phyloP scores from a whole-genome alignment of 2,888 invertebrate species.

The Hirtodrosophila cameraria region DNA sequence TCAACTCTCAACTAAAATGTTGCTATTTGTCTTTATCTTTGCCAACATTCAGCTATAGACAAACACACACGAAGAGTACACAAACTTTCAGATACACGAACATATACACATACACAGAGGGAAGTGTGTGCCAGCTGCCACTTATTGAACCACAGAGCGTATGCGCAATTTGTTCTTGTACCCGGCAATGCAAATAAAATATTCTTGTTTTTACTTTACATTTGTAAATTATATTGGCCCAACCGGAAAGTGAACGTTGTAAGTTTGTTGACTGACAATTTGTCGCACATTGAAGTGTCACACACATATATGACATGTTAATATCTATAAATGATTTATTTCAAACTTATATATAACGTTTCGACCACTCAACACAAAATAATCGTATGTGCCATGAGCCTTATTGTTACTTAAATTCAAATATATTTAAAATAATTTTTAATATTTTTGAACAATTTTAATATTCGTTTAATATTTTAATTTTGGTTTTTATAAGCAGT shows the following conservation, averaged over 20 bases:
- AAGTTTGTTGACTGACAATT: constrained; percentile 34
- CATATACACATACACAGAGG: not conserved
- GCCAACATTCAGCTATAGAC: constrained; percentile 41
- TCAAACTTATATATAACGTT: too few relatives aligned
- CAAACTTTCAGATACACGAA: not conserved
- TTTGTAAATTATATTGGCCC: constrained; percentile 6
- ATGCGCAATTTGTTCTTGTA: constrained; percentile 56
- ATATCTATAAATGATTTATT: too few relatives aligned
- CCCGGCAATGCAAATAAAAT: constrained; percentile 35
- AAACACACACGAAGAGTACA: constrained; percentile 29
- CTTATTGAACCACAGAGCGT: constrained; percentile 56
- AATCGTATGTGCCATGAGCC: too few relatives aligned
- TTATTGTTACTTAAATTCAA: too few relatives aligned
- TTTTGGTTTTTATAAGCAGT: too few relatives aligned
- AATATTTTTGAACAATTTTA: too few relatives aligned
- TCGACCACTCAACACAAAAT: too few relatives aligned
- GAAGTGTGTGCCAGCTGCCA: constrained; percentile 25
- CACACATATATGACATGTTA: too few relatives aligned
- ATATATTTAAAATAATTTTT: too few relatives aligned
- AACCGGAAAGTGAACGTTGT: constrained; percentile 8
- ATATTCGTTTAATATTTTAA: too few relatives aligned
- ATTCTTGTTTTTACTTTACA: constrained; percentile 32
- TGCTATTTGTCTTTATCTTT: constrained; percentile 67
- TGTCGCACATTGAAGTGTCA: constrained; percentile 18
- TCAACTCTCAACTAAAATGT: constrained; percentile 45